Conservation (phyloP, 2,888 invertebrate genomes). For the Tanytarsus gracilentus region DNA sequence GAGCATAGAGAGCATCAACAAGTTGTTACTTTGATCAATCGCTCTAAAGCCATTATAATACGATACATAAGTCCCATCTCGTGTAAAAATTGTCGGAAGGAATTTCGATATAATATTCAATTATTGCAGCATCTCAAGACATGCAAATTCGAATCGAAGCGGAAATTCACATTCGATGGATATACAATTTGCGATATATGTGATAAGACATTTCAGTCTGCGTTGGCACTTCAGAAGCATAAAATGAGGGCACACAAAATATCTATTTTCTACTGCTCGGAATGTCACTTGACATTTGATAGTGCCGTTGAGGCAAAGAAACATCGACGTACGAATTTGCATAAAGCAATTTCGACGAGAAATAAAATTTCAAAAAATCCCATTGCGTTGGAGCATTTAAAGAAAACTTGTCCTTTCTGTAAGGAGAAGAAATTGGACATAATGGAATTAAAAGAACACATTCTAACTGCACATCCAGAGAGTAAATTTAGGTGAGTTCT, state of each 20-base stretch:
- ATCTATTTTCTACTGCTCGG: conserved; percentile 55
- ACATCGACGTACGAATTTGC: conserved; percentile 57
- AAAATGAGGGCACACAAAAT: conserved; percentile 52
- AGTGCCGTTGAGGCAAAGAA: conserved; percentile 52
- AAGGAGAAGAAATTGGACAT: conserved; percentile 47
- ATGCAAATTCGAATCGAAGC: conserved; percentile 43
- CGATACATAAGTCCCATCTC: conserved; percentile 53
- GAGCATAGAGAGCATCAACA: conserved; percentile 58
- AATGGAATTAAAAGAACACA: conserved; percentile 53
- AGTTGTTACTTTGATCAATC: conserved; percentile 63
- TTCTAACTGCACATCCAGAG: conserved; percentile 52
- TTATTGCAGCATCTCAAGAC: conserved; percentile 53
- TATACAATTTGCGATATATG: conserved; percentile 54
- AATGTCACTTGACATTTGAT: conserved; percentile 56
- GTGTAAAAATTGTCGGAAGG: conserved; percentile 58
- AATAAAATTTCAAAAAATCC: conserved; percentile 41
- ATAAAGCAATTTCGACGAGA: conserved; percentile 51
- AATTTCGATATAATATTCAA: conserved; percentile 68
- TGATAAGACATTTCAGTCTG: conserved; percentile 50
- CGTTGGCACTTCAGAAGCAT: conserved; percentile 59
- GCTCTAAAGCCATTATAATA: conserved; percentile 71
- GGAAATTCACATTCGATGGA: background rate
- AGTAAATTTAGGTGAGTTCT: conserved; percentile 52
- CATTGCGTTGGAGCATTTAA: conserved; percentile 39
- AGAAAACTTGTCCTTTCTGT: conserved; percentile 55